Percentiles rank a stretch among this genome's conserved stretches.
These are phyloP conservation scores for Morinoia aosen DNA, from an alignment of 2,888 invertebrate species.

Conservation along the genomic window DNA sequence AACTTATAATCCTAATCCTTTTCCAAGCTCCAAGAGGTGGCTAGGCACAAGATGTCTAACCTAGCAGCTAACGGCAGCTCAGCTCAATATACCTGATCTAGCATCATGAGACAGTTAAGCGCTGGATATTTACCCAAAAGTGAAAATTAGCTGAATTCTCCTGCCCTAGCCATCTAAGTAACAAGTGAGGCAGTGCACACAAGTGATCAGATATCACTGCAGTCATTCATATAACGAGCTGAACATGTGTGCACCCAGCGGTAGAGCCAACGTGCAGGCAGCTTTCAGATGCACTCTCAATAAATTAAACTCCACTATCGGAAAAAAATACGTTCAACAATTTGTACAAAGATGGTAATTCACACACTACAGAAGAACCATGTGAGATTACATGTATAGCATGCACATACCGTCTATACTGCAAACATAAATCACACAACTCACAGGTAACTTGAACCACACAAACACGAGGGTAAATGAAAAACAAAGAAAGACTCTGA, in stretches of 20 bases:
- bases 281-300: neutral
- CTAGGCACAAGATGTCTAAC: neutral
- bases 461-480: constrained; percentile 48
- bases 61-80: neutral
- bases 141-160: no score
- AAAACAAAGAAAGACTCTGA: constrained; percentile 52
- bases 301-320: neutral
- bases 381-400: neutral
- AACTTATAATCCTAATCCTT: no score
- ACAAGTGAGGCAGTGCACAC: neutral
- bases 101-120: no score
- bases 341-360: neutral
- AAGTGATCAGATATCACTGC: neutral
- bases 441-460: neutral
- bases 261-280: neutral
- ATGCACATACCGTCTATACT: neutral
- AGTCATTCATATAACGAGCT: neutral
- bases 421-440: neutral
- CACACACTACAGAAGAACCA: neutral
- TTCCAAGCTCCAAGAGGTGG: neutral
- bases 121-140: no score
- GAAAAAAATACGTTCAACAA: neutral
- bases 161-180: no score
- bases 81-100: neutral
- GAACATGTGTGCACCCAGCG: neutral